A percentile compares a stretch with the other conserved stretches of the same genome.
These are phyloP conservation scores for Trinorchestia longiramus DNA, from an alignment of 1,140 invertebrate genomes.

Conservation along the genomic window DNA sequence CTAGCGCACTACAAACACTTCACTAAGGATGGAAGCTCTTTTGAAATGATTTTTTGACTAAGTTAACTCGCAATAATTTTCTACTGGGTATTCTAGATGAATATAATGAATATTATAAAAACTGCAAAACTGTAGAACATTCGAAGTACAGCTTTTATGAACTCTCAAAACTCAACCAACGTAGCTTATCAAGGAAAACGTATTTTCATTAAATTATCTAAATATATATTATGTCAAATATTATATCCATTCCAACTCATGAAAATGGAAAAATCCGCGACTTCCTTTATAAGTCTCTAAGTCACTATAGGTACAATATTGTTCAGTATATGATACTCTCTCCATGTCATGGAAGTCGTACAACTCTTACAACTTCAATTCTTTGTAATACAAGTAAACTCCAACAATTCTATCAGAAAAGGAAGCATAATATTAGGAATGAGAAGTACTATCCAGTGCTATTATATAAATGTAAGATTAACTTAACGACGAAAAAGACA, in stretches of 20 bases:
- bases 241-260: background rate
- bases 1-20: constrained; percentile 28
- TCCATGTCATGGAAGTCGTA: background rate
- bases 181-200: background rate
- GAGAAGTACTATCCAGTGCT: too few species aligned
- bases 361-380: too few species aligned
- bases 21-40: constrained; percentile 19
- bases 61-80: background rate
- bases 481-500: too few species aligned
- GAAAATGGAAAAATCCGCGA: background rate
- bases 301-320: background rate
- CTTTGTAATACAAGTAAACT: too few species aligned
- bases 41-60: background rate
- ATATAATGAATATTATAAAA: background rate
- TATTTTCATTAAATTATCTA: background rate
- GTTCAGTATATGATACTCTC: background rate
- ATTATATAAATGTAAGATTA: too few species aligned
- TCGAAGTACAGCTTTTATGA: background rate
- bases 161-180: background rate
- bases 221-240: background rate
- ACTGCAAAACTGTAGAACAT: background rate
- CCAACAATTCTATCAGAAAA: too few species aligned
- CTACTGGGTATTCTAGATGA: background rate
- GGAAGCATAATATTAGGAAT: too few species aligned
- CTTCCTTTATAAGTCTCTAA: background rate